phyloP scores from a whole-genome alignment of 2,888 invertebrate genomes.

The Stomorhina lunata region DNA sequence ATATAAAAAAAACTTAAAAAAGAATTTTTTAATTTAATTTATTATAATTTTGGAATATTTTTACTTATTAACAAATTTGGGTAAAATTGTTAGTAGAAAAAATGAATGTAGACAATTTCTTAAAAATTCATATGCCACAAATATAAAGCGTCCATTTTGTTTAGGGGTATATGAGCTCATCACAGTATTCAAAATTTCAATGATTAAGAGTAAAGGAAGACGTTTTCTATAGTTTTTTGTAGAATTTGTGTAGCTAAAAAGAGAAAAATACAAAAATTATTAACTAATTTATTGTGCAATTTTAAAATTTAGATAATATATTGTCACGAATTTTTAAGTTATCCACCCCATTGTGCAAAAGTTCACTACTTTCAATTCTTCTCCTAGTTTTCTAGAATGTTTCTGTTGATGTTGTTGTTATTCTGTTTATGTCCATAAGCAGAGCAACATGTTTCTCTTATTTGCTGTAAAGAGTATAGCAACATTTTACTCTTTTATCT shows the following conservation, averaged over 20 bases:
- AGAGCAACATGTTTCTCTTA: too few relatives aligned
- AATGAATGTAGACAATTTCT: conserved; percentile 72
- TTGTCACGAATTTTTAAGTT: too few relatives aligned
- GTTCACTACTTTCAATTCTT: too few relatives aligned
- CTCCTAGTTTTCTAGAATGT: too few relatives aligned
- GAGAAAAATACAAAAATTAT: neutral
- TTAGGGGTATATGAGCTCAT: conserved; percentile 71
- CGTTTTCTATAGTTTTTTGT: conserved; percentile 65
- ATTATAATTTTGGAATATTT: neutral
- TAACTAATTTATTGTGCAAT: neutral
- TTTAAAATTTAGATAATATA: neutral
- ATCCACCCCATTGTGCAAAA: too few relatives aligned
- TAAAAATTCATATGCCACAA: conserved; percentile 73
- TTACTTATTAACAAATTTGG: conserved; percentile 53
- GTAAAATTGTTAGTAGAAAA: conserved; percentile 69
- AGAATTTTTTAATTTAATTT: neutral
- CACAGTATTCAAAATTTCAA: conserved; percentile 71
- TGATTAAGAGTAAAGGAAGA: conserved; percentile 64
- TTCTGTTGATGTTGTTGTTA: too few relatives aligned
- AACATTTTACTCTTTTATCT: too few relatives aligned
- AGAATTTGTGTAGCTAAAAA: conserved; percentile 54
- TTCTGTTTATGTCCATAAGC: too few relatives aligned
- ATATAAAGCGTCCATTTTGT: conserved; percentile 73
- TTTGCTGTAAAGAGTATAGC: too few relatives aligned
- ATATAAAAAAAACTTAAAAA: conserved; percentile 4